Conservation (phyloP, 2,888 invertebrate genomes). For the Itoplectis maculator region DNA sequence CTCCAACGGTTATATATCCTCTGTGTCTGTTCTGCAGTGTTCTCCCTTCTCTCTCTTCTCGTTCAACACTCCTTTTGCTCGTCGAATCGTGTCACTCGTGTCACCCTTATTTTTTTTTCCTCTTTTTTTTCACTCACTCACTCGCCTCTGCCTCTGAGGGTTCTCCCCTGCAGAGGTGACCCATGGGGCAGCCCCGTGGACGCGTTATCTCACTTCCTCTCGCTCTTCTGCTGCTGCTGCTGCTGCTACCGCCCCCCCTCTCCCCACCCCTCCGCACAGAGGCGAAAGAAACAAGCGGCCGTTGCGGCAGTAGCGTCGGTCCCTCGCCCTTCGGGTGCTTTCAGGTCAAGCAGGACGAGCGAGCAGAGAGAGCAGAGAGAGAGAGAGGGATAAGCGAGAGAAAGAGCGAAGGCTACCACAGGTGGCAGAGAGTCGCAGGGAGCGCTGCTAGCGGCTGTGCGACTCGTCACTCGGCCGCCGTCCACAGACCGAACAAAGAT, state of each 20-base stretch:
- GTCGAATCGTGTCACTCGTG: slow-evolving; percentile 26
- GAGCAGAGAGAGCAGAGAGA: not conserved
- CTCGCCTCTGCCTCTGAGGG: slow-evolving; percentile 34
- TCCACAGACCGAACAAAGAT: not conserved
- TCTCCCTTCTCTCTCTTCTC: not conserved
- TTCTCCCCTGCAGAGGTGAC: slow-evolving; percentile 41
- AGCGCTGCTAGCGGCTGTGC: slow-evolving; percentile 8
- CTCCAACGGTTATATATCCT: not conserved
- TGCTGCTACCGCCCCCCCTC: too few species aligned
- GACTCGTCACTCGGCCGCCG: not conserved
- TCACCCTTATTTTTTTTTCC: too few species aligned
- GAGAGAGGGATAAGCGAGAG: slow-evolving; percentile 1
- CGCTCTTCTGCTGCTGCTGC: too few species aligned
- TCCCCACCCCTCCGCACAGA: too few species aligned
- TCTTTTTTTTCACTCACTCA: slow-evolving; percentile 13
- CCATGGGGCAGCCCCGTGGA: slow-evolving; percentile 36
- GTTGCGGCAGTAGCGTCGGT: not conserved
- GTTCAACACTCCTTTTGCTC: slow-evolving; percentile 12
- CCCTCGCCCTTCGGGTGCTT: slow-evolving; percentile 29
- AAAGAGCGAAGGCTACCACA: slow-evolving; percentile 22
- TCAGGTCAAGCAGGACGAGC: slow-evolving; percentile 29
- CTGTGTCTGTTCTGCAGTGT: not conserved
- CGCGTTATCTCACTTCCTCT: slow-evolving; percentile 24
- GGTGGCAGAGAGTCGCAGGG: slow-evolving; percentile 36
- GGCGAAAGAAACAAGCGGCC: slow-evolving; percentile 6